Base-by-base conservation (phyloP, 2,113 vertebrate species). In the Plestiodon gilberti region DNA sequence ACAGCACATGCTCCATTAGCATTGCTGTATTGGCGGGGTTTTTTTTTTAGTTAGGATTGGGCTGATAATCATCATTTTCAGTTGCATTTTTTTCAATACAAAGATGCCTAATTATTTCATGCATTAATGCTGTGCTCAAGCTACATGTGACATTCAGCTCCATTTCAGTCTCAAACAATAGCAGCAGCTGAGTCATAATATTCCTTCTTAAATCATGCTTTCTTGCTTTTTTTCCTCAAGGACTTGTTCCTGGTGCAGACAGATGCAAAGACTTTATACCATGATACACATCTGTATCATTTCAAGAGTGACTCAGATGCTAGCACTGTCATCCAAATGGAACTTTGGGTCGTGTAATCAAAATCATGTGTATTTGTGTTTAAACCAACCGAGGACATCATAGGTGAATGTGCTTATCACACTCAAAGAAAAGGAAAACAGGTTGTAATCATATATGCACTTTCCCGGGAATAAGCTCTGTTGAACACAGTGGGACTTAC, bases 311-410 rank as follows among this genome's bases (percentile, higher is more conserved):
- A 90, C 76, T 90, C 83, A 71, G n/a, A 15, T 7, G 82, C 73
- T 82, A 33, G 35, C 33, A 48, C 64, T 91, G 78, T 33, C 73
- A 92, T 91, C 89, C 86, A 87, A 91, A 90, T 86, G 67, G 78
- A 77, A 35, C 73, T 55, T 43, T 59, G 28, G 4, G 43, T 20
- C 59, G 33, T 64, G 43, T 67, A 52, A 38, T 83, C 70, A 62
- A 61, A 83, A 62, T 78, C 33, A 62, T 38, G 18, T 48, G 2
- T 76, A n/a, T 20, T 48, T 62, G 35, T 15, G 67, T 81, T 69
- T 22, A 48, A 35, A 22, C 70, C 9, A 84, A 62, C 10, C 33
- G 43, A 75, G 43, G 73, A 2, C 28, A 25, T n/a, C 30, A 25
- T n/a, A n/a, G 73, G 30, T 64, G 43, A 25, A n/a, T 13, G 11